These are phyloP conservation scores for Platorchestia sp. DNA, from an alignment of 1,140 invertebrate species.

Conservation along the genomic window DNA sequence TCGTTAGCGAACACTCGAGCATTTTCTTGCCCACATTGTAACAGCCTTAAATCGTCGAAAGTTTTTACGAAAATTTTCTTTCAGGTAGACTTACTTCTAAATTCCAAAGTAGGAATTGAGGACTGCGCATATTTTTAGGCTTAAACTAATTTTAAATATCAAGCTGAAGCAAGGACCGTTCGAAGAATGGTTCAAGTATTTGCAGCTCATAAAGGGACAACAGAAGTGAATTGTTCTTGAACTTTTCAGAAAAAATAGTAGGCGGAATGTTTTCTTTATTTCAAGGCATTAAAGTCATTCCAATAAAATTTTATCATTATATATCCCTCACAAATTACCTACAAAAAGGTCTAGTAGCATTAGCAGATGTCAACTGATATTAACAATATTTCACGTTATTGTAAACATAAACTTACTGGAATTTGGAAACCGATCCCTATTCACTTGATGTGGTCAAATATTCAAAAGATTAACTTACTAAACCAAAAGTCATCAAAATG, in stretches of 20 bases:
- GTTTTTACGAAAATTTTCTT: neutral
- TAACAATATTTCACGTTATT: neutral
- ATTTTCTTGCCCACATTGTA: neutral
- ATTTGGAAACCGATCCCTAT: neutral
- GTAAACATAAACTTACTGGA: neutral
- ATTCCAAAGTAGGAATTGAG: neutral
- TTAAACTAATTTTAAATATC: neutral
- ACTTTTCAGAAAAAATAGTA: neutral
- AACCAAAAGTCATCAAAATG: neutral
- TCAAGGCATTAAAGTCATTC: neutral
- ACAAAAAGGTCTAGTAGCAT: too few relatives aligned
- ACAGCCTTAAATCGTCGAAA: neutral
- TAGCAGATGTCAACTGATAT: neutral
- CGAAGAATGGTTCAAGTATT: neutral
- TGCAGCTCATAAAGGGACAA: neutral
- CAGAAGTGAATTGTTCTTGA: neutral
- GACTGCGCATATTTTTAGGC: neutral
- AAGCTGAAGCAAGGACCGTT: neutral
- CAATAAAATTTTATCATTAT: too few relatives aligned
- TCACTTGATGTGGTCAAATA: neutral
- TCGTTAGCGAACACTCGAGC: neutral
- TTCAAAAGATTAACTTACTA: neutral
- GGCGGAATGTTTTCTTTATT: neutral
- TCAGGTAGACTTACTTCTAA: neutral
- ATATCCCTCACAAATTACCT: too few relatives aligned